phyloP scores from a whole-genome alignment of 1,140 invertebrate genomes.

The Micrasema longulum region DNA sequence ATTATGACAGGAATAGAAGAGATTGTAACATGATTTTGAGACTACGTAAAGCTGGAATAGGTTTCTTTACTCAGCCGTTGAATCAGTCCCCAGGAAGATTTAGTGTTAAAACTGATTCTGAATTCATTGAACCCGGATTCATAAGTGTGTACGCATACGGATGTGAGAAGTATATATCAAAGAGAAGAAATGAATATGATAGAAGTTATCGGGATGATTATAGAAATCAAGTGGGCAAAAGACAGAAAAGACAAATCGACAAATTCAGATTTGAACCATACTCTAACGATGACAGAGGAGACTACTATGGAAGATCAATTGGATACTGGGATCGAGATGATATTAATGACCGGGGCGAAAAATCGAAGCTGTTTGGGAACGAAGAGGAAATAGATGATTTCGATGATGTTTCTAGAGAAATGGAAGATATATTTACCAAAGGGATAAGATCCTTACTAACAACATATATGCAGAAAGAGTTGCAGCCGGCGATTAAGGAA shows the following conservation, averaged over 20 bases:
- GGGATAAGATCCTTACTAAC: conserved; percentile 83
- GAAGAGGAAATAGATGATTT: conserved; percentile 67
- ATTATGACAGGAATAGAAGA: conserved; percentile 61
- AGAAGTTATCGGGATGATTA: conserved; percentile 58
- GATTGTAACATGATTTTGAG: conserved; percentile 83
- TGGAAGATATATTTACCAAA: conserved; percentile 85
- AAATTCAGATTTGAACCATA: conserved; percentile 61
- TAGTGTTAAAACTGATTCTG: conserved; percentile 82
- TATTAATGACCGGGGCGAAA: conserved; percentile 57
- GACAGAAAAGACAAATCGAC: conserved; percentile 60
- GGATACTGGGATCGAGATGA: conserved; percentile 62
- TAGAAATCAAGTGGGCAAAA: conserved; percentile 62
- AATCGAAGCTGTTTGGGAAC: conserved; percentile 63
- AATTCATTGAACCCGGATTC: conserved; percentile 84
- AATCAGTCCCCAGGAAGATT: conserved; percentile 72
- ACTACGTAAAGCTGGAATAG: conserved; percentile 80
- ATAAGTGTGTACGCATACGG: conserved; percentile 87
- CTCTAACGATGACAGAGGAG: conserved; percentile 53
- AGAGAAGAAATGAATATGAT: conserved; percentile 54
- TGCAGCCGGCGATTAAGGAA: conserved; percentile 86
- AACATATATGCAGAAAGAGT: conserved; percentile 83
- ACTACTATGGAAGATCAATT: conserved; percentile 60
- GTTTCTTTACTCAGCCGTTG: conserved; percentile 71
- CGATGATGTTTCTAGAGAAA: conserved; percentile 78
- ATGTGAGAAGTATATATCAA: conserved; percentile 70